Evolutionary conservation across 1,140 invertebrate genomes (phyloP).

Genomic region (Pseudomyrmex gracilis): DNA sequence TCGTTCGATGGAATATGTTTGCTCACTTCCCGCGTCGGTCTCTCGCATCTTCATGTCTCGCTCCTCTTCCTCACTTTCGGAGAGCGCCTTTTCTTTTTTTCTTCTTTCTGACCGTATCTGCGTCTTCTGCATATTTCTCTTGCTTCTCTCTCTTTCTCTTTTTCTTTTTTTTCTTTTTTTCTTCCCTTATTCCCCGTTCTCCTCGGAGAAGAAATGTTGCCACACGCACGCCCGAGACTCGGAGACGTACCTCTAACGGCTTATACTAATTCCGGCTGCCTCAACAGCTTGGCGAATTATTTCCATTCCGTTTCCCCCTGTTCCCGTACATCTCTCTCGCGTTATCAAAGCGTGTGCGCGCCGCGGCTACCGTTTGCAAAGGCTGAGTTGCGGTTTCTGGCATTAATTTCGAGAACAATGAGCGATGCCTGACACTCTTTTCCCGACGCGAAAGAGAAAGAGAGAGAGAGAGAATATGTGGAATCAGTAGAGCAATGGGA

Average conservation of each 20-base stretch:
- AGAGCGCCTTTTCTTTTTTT: background rate
- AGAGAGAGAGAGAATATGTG: no score
- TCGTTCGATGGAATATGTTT: slow-evolving; percentile 68
- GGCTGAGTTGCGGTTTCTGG: slow-evolving; percentile 45
- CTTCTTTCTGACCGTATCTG: background rate
- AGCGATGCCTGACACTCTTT: slow-evolving; percentile 45
- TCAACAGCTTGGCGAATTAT: slow-evolving; percentile 67
- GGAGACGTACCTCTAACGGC: slow-evolving; percentile 35
- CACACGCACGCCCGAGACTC: slow-evolving; percentile 13
- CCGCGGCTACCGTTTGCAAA: slow-evolving; percentile 20
- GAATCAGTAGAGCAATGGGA: background rate
- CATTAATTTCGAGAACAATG: slow-evolving; percentile 56
- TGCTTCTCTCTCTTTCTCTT: background rate
- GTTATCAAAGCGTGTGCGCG: slow-evolving; percentile 59
- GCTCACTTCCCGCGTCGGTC: slow-evolving; percentile 50
- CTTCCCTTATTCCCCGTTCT: slow-evolving; percentile 21
- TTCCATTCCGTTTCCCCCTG: slow-evolving; percentile 72
- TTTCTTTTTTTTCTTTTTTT: background rate
- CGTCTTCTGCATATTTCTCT: background rate
- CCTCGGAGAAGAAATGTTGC: slow-evolving; percentile 31
- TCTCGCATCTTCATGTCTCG: background rate
- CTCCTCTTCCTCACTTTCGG: background rate
- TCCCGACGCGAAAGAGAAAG: background rate
- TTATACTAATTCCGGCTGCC: slow-evolving; percentile 60
- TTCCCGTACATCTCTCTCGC: slow-evolving; percentile 62